Percentiles rank a stretch among this genome's conserved stretches.
These are phyloP conservation scores for Picathartes gymnocephalus DNA, from an alignment of 2,113 vertebrate species.

Conservation along the genomic window DNA sequence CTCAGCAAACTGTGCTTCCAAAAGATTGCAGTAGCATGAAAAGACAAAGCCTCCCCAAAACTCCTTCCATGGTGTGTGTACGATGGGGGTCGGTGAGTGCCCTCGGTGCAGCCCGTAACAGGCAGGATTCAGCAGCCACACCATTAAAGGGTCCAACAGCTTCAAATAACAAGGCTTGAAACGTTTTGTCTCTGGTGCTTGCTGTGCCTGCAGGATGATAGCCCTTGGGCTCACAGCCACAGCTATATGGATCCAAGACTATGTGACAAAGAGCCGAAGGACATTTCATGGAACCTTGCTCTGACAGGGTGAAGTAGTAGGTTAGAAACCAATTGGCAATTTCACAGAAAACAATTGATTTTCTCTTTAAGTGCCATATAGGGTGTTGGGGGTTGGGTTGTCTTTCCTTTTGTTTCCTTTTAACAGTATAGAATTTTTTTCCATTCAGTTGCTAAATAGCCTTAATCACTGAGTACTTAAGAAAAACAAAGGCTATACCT, in stretches of 20 bases:
- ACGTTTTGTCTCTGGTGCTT: background rate
- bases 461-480: too few species aligned
- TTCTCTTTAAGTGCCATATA: background rate
- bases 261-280: background rate
- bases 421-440: too few species aligned
- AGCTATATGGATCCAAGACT: background rate
- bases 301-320: background rate
- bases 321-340: background rate
- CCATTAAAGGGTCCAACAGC: background rate
- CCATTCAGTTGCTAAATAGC: too few species aligned
- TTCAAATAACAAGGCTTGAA: background rate
- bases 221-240: background rate
- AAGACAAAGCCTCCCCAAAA: background rate
- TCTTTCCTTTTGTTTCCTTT: too few species aligned
- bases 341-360: background rate
- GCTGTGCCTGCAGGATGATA: background rate
- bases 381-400: too few species aligned
- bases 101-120: rapidly evolving
- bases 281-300: background rate
- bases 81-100: rapidly evolving
- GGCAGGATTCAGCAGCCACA: too few species aligned
- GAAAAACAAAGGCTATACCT: too few species aligned
- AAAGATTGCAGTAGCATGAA: background rate
- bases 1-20: background rate
- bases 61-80: rapidly evolving